A percentile compares a stretch with the other conserved stretches of the same genome.
These are phyloP conservation scores for Scaptomyza flava DNA, from an alignment of 2,888 invertebrate genomes.

Conservation along the genomic window DNA sequence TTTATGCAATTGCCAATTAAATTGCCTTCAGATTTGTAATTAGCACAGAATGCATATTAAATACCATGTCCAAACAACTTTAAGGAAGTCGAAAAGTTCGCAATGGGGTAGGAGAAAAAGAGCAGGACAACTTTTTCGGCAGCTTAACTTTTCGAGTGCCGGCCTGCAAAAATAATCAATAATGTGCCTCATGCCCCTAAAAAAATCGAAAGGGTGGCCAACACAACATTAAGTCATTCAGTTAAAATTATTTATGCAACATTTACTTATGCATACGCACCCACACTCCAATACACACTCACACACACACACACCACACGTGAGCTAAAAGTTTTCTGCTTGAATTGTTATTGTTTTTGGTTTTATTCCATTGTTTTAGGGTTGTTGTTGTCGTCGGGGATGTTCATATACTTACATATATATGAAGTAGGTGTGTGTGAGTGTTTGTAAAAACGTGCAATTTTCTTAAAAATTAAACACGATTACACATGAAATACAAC, in stretches of 20 bases:
- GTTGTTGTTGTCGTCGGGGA: conserved; percentile 61
- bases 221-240: conserved; percentile 79
- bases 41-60: conserved; percentile 72
- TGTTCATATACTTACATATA: conserved; percentile 22
- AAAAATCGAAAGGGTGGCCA: conserved; percentile 14
- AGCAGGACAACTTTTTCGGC: conserved; percentile 57
- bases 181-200: conserved; percentile 48
- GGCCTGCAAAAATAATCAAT: conserved; percentile 64
- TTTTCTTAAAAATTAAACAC: conserved; percentile 82
- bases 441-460: conserved; percentile 68
- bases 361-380: conserved; percentile 68
- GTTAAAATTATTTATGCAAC: conserved; percentile 80
- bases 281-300: conserved; percentile 12
- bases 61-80: no score
- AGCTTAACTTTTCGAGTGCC: conserved; percentile 58
- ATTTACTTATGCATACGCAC: conserved; percentile 73
- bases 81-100: no score
- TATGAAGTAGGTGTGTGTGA: conserved; percentile 2
- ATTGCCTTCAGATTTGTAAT: conserved; percentile 71
- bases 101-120: no score
- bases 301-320: conserved; percentile 23
- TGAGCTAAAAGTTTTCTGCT: conserved; percentile 55
- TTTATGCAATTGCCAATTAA: conserved; percentile 58
- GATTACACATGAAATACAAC: conserved; percentile 78
- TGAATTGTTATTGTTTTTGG: conserved; percentile 28